These are phyloP conservation scores for Actenoides lindsayi DNA, from an alignment of 2,113 vertebrate species.

Conservation along the genomic window DNA sequence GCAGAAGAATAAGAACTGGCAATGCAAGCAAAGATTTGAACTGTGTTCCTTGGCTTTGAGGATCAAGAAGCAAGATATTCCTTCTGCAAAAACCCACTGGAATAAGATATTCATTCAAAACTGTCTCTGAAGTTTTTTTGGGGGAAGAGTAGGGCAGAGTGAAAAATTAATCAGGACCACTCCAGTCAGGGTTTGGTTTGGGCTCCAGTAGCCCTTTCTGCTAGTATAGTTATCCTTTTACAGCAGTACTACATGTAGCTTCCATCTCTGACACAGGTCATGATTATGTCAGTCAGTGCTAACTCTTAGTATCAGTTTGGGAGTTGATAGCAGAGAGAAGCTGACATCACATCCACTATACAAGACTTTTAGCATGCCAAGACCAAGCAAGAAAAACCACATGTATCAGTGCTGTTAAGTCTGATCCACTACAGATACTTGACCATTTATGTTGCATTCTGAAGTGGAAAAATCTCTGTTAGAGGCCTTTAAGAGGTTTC, in stretches of 20 bases:
- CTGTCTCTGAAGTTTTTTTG: neutral
- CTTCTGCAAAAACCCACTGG: neutral
- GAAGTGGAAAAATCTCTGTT: neutral
- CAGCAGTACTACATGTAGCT: neutral
- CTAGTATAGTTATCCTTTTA: neutral
- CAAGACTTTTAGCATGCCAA: neutral
- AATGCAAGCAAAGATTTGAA: neutral
- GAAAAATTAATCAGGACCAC: neutral
- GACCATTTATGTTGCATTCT: neutral
- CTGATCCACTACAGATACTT: neutral
- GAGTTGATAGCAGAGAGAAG: neutral
- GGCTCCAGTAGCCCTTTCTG: neutral
- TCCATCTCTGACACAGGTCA: neutral
- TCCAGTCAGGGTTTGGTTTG: neutral
- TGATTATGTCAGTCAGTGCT: rapidly evolving
- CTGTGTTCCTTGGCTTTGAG: neutral
- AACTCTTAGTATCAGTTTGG: neutral
- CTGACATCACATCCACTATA: neutral
- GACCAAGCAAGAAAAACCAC: neutral
- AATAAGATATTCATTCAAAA: neutral
- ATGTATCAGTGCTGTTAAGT: neutral
- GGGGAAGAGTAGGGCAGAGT: neutral
- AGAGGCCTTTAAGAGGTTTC: neutral
- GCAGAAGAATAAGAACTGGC: neutral
- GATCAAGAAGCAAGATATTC: neutral